Evolutionary conservation across 2,888 invertebrate genomes (phyloP).

Genomic region (Isotomurus palustris): DNA sequence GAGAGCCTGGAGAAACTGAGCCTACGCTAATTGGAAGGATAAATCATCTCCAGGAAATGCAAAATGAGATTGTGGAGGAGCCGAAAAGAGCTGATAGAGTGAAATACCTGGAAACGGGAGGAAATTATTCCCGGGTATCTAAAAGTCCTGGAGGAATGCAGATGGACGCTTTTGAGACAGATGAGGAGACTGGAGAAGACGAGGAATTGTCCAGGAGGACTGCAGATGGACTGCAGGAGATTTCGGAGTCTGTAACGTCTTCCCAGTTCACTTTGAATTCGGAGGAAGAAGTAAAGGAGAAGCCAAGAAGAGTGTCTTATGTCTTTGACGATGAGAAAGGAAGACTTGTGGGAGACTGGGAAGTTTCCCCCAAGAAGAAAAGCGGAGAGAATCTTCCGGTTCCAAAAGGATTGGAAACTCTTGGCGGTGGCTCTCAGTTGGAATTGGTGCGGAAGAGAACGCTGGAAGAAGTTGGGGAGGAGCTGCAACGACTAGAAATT

Average conservation of each 20-base stretch:
- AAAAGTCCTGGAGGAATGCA: no score
- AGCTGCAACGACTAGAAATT: conserved; percentile 29
- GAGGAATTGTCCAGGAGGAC: neutral
- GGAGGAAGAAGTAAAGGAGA: neutral
- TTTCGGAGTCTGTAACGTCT: neutral
- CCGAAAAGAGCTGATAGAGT: no score
- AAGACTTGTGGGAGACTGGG: neutral
- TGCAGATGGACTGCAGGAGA: neutral
- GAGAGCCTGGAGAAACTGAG: no score
- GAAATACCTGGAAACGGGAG: no score
- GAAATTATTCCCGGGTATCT: no score
- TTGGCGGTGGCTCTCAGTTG: conserved; percentile 16
- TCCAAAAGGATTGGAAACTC: conserved; percentile 20
- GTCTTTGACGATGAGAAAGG: neutral
- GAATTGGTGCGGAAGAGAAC: conserved; percentile 26
- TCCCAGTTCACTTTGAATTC: no score
- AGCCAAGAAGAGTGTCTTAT: neutral
- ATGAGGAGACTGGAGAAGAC: conserved; percentile 1
- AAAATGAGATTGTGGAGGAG: no score
- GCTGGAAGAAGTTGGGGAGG: conserved; percentile 18
- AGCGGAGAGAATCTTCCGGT: conserved; percentile 20
- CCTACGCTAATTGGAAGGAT: no score
- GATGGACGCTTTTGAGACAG: conserved; percentile 1
- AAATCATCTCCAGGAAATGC: no score
- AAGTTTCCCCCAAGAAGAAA: conserved; percentile 19